phyloP scores from a whole-genome alignment of 2,888 invertebrate species.

The Lamellibrachia columna region DNA sequence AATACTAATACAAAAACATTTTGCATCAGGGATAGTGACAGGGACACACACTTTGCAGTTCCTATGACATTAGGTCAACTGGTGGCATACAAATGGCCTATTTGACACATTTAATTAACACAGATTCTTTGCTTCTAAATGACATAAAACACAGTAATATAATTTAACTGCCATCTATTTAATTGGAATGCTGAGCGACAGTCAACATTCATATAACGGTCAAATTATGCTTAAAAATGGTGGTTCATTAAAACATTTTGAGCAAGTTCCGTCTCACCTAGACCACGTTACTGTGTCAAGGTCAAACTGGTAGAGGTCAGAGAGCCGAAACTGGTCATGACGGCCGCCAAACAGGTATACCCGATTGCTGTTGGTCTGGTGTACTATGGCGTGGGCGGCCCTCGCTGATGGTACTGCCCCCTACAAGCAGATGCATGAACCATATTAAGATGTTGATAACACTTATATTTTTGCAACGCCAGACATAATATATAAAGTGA shows the following conservation, averaged over 20 bases:
- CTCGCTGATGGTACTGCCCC: conserved; percentile 64
- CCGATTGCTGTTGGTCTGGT: conserved; percentile 45
- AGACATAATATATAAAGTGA: background rate
- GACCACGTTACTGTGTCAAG: conserved; percentile 64
- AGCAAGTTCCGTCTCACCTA: background rate
- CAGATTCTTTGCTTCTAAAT: too few relatives aligned
- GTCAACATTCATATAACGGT: too few relatives aligned
- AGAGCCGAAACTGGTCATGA: conserved; percentile 58
- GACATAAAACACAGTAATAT: too few relatives aligned
- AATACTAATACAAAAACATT: too few relatives aligned
- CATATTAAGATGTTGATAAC: background rate
- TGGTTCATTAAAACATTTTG: background rate
- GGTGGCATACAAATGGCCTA: too few relatives aligned
- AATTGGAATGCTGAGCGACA: too few relatives aligned
- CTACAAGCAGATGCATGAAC: conserved; percentile 38
- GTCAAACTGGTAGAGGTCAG: conserved; percentile 67
- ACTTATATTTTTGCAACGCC: background rate
- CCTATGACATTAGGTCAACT: too few relatives aligned
- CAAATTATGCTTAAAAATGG: too few relatives aligned
- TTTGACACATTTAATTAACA: too few relatives aligned
- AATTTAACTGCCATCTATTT: too few relatives aligned
- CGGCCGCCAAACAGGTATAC: conserved; percentile 68
- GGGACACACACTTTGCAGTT: too few relatives aligned
- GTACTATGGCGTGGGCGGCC: conserved; percentile 67
- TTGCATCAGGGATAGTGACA: too few relatives aligned